A percentile compares a stretch with the other conserved stretches of the same genome.
phyloP scores from a whole-genome alignment of 1,140 invertebrate species.

The Drosophila nigromelanica region DNA sequence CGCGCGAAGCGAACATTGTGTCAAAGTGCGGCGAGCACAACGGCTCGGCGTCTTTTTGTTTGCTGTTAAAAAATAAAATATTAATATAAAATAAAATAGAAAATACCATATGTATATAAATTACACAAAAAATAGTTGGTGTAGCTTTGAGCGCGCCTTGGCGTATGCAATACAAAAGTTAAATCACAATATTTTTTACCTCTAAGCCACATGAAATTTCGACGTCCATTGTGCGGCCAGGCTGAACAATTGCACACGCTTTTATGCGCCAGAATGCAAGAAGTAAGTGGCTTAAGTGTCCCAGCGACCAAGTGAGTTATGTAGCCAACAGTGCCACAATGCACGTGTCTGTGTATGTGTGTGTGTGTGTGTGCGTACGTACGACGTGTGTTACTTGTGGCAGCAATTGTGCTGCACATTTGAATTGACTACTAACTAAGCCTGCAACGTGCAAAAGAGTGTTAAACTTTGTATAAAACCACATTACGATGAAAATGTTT shows the following conservation, averaged over 20 bases:
- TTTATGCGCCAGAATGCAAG: slow-evolving; percentile 74
- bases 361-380: slow-evolving; percentile 3
- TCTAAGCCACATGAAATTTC: slow-evolving; percentile 74
- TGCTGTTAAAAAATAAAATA: not conserved
- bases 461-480: not conserved
- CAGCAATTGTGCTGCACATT: slow-evolving; percentile 15
- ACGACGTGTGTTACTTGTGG: slow-evolving; percentile 1
- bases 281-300: slow-evolving; percentile 78
- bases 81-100: slow-evolving; percentile 9
- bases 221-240: slow-evolving; percentile 66
- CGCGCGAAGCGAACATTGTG: slow-evolving; percentile 29
- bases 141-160: slow-evolving; percentile 14
- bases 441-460: slow-evolving; percentile 3
- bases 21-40: slow-evolving; percentile 16
- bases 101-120: slow-evolving; percentile 22
- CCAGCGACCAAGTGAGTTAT: slow-evolving; percentile 67
- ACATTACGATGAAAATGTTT: slow-evolving; percentile 28
- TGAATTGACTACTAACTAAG: slow-evolving; percentile 32
- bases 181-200: slow-evolving; percentile 52
- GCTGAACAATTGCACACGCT: slow-evolving; percentile 77
- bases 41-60: slow-evolving; percentile 3
- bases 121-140: slow-evolving; percentile 19
- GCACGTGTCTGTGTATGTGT: not conserved
- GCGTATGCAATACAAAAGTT: slow-evolving; percentile 58
- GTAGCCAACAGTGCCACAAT: slow-evolving; percentile 14